phyloP scores from a whole-genome alignment of 37 sponge, comb jelly and placozoan species.

The Aphrocallistes beatrix region DNA sequence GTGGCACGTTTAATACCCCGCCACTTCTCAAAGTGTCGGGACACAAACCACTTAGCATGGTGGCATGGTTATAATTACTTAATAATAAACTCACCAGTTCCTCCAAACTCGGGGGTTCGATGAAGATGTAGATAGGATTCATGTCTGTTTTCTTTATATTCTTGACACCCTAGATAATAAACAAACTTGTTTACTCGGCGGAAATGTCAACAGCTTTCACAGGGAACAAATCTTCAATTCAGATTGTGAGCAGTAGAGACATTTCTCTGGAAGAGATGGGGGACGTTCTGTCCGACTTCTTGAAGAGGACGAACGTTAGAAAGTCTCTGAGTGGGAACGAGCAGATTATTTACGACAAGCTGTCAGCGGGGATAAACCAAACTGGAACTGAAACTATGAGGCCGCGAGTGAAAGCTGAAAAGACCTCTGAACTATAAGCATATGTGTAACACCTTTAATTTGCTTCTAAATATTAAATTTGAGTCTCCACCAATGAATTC shows the following conservation, averaged over 20 bases:
- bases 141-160: slow-evolving; percentile 68
- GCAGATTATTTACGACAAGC: not conserved
- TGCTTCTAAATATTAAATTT: too few relatives aligned
- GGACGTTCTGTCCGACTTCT: not conserved
- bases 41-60: not conserved
- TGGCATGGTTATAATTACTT: not conserved
- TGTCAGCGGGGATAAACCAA: not conserved
- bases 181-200: not conserved
- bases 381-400: slow-evolving; percentile 4
- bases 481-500: too few relatives aligned
- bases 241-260: not conserved
- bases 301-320: not conserved
- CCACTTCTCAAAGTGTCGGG: not conserved
- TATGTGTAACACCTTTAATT: not conserved
- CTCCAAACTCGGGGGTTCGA: slow-evolving; percentile 80
- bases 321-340: not conserved
- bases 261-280: not conserved
- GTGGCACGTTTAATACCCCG: not conserved
- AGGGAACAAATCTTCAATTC: not conserved
- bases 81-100: slow-evolving; percentile 36
- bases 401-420: not conserved
- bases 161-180: slow-evolving; percentile 53
- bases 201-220: not conserved
- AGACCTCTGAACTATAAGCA: not conserved
- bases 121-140: slow-evolving; percentile 60